These are phyloP conservation scores for Macrosteles quadrilineatus DNA, from an alignment of 1,140 invertebrate species.

Conservation along the genomic window DNA sequence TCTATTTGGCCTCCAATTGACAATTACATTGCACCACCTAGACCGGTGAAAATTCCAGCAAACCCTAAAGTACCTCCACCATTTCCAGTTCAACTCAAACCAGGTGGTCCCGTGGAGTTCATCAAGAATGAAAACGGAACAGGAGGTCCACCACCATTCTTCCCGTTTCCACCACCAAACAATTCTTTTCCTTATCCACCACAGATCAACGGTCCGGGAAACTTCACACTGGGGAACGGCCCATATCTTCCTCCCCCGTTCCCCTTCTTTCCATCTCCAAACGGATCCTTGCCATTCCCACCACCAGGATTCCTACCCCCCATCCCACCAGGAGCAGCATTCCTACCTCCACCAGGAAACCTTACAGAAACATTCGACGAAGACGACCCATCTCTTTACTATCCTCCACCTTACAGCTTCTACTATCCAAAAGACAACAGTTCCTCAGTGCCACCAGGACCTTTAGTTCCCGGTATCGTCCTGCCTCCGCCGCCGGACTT, in stretches of 20 bases:
- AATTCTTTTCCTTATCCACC: constrained; percentile 37
- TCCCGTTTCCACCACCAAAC: constrained; percentile 42
- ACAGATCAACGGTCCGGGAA: constrained; percentile 57
- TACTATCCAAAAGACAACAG: constrained; percentile 77
- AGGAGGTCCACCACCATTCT: constrained; percentile 49
- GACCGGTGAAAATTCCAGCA: constrained; percentile 75
- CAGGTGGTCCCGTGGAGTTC: constrained; percentile 75
- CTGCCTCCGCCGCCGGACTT: constrained; percentile 84
- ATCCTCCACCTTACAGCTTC: constrained; percentile 87
- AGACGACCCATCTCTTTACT: constrained; percentile 86
- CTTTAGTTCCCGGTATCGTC: constrained; percentile 83
- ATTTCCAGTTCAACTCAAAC: constrained; percentile 81
- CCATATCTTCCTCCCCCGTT: constrained; percentile 52
- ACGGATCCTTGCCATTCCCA: constrained; percentile 47
- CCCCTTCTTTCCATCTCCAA: constrained; percentile 52
- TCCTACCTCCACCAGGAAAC: constrained; percentile 69
- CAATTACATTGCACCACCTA: constrained; percentile 73
- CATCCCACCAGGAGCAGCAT: constrained; percentile 66
- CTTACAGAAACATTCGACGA: constrained; percentile 76
- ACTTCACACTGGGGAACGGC: constrained; percentile 61
- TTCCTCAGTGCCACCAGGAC: constrained; percentile 75
- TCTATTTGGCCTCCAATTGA: constrained; percentile 76
- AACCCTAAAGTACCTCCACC: constrained; percentile 80
- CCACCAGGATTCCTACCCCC: constrained; percentile 49
- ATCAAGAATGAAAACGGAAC: constrained; percentile 55